Evolutionary conservation across 2,888 invertebrate genomes (phyloP).

Genomic region (Dastarcus helophoroides): DNA sequence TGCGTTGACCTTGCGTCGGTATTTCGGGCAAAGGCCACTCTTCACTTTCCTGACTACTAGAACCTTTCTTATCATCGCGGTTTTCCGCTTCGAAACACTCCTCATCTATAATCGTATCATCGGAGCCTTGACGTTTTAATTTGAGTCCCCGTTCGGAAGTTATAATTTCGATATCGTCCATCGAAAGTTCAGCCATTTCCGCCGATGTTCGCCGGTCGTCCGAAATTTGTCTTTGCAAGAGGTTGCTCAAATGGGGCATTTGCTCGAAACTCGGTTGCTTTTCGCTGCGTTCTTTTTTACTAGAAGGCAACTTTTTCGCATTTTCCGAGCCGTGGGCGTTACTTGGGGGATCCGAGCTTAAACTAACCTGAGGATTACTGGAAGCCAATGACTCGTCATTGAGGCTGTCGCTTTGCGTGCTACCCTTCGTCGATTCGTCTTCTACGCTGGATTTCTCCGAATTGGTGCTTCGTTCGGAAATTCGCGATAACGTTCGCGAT

Average conservation of each 20-base stretch:
- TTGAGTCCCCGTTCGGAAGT: slow-evolving; percentile 35
- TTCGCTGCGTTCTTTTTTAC: slow-evolving; percentile 13
- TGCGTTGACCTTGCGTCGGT: slow-evolving; percentile 37
- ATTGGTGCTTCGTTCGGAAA: slow-evolving; percentile 79
- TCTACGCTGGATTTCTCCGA: slow-evolving; percentile 80
- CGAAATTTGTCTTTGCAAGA: slow-evolving; percentile 49
- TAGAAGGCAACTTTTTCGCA: slow-evolving; percentile 28
- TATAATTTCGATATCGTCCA: slow-evolving; percentile 46
- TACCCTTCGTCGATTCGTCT: slow-evolving; percentile 77
- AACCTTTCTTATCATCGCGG: slow-evolving; percentile 22
- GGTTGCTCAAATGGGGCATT: slow-evolving; percentile 29
- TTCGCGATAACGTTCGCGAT: slow-evolving; percentile 69
- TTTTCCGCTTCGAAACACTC: slow-evolving; percentile 30
- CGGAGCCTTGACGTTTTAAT: slow-evolving; percentile 34
- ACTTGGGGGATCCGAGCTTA: slow-evolving; percentile 75
- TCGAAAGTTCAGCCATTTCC: slow-evolving; percentile 75
- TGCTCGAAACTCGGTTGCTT: slow-evolving; percentile 19
- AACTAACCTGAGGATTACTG: slow-evolving; percentile 74
- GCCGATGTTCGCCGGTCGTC: slow-evolving; percentile 74
- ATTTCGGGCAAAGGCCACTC: slow-evolving; percentile 68
- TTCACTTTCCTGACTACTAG: slow-evolving; percentile 59
- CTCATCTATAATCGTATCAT: slow-evolving; percentile 38
- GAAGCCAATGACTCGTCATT: slow-evolving; percentile 76
- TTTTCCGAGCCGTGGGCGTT: slow-evolving; percentile 50
- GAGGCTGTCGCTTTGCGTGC: slow-evolving; percentile 71